Percentiles rank a stretch among this genome's conserved stretches.
phyloP scores from a whole-genome alignment of 1,140 invertebrate genomes.

The Drosophila truncata region DNA sequence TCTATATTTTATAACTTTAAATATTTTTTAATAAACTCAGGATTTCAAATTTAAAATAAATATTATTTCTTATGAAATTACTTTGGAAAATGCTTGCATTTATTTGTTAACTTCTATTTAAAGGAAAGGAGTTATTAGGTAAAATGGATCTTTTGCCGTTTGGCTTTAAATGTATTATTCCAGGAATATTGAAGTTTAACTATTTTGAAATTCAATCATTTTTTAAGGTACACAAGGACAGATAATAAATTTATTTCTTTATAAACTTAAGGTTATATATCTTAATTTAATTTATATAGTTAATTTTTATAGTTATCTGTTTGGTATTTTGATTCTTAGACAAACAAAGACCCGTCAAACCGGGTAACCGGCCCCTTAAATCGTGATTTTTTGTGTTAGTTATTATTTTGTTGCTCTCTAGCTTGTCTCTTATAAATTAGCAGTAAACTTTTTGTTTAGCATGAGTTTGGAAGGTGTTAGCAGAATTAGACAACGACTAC shows the following conservation, averaged over 20 bases:
- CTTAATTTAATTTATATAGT: neutral
- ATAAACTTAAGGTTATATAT: neutral
- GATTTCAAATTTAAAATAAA: neutral
- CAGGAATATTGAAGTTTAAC: neutral
- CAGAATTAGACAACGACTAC: constrained; percentile 64
- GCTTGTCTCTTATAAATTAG: constrained; percentile 35
- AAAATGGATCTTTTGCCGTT: neutral
- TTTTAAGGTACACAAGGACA: neutral
- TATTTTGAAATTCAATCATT: neutral
- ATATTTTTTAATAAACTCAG: neutral
- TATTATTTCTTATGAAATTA: neutral
- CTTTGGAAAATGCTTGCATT: neutral
- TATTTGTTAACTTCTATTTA: neutral
- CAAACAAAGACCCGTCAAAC: neutral
- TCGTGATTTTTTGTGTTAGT: constrained; percentile 4
- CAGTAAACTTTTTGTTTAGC: constrained; percentile 34
- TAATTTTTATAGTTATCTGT: too few species aligned
- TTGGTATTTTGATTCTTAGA: constrained; percentile 3
- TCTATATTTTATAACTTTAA: neutral
- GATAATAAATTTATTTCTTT: neutral
- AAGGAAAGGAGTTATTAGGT: neutral
- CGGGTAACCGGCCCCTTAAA: constrained; percentile 1
- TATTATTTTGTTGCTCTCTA: constrained; percentile 17
- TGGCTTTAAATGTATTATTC: neutral
- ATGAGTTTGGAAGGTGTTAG: constrained; percentile 36